A percentile compares a stretch with the other conserved stretches of the same genome.
Conservation (phyloP, 2,113 vertebrate genomes). For the Acanthochromis polyacanthus region DNA sequence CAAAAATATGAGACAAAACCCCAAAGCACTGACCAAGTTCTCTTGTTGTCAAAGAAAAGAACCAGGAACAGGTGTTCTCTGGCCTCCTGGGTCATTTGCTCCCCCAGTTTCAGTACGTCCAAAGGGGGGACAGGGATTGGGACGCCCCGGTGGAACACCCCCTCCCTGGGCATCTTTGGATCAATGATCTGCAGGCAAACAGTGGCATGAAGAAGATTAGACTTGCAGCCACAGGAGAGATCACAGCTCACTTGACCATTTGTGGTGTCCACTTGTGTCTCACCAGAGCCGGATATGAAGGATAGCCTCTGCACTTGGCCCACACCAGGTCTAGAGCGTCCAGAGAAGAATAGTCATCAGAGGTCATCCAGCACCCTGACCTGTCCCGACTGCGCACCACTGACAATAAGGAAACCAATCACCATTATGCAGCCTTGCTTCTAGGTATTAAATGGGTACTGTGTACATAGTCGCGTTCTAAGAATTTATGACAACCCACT, state of each 20-base stretch:
- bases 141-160: slow-evolving; percentile 96
- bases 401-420: slow-evolving; percentile 64
- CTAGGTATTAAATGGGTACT: too few species aligned
- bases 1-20: neutral
- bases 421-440: neutral
- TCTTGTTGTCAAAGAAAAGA: slow-evolving; percentile 99
- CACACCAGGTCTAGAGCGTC: slow-evolving; percentile 97
- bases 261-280: slow-evolving; percentile 55
- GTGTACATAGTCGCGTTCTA: neutral
- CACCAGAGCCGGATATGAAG: slow-evolving; percentile 97
- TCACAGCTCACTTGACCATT: too few species aligned
- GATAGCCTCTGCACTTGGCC: slow-evolving; percentile 98
- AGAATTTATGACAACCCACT: neutral
- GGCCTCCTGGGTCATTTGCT: slow-evolving; percentile 99
- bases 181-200: slow-evolving; percentile 92
- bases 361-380: slow-evolving; percentile 91
- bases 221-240: neutral
- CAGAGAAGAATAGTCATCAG: slow-evolving; percentile 94
- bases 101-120: slow-evolving; percentile 97
- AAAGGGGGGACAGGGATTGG: slow-evolving; percentile 96
- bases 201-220: slow-evolving; percentile 4
- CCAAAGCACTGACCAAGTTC: slow-evolving; percentile 92
- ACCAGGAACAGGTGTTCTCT: slow-evolving; percentile 98
- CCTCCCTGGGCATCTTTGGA: slow-evolving; percentile 98
- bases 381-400: slow-evolving; percentile 93